Conservation (phyloP, 2,888 invertebrate species). For the Anagyrus pseudococci region DNA sequence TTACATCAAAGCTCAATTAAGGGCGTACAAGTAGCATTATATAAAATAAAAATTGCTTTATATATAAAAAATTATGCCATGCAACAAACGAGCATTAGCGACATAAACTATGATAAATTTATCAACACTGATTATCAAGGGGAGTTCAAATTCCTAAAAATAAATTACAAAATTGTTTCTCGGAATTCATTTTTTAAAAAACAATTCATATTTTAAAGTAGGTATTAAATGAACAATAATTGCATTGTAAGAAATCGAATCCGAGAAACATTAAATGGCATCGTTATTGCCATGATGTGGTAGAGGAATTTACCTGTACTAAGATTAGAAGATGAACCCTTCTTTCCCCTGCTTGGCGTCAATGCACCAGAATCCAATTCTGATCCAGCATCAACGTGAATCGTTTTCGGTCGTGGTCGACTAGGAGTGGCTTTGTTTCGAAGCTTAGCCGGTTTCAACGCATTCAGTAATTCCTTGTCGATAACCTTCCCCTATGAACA, state of each 20-base stretch:
- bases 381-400: conserved; percentile 84
- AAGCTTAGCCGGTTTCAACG: conserved; percentile 70
- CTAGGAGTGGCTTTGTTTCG: conserved; percentile 68
- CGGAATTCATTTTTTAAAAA: conserved; percentile 16
- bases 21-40: conserved; percentile 12
- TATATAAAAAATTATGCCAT: conserved; percentile 29
- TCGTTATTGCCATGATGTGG: neutral
- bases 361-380: conserved; percentile 81
- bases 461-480: conserved; percentile 73
- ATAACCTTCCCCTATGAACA: conserved; percentile 75
- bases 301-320: conserved; percentile 70
- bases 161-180: conserved; percentile 26
- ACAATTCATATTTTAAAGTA: too few relatives aligned
- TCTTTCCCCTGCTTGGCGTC: conserved; percentile 75
- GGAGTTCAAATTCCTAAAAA: conserved; percentile 9
- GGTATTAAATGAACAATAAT: conserved; percentile 9
- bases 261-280: conserved; percentile 32
- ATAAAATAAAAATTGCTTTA: conserved; percentile 18
- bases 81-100: conserved; percentile 35
- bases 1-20: conserved; percentile 23
- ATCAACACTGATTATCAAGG: conserved; percentile 15
- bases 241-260: neutral
- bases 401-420: conserved; percentile 87
- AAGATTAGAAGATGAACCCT: conserved; percentile 82
- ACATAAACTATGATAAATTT: conserved; percentile 30